Base-by-base conservation (phyloP, 2,888 invertebrate species). In the Stictocephala bisonia region DNA sequence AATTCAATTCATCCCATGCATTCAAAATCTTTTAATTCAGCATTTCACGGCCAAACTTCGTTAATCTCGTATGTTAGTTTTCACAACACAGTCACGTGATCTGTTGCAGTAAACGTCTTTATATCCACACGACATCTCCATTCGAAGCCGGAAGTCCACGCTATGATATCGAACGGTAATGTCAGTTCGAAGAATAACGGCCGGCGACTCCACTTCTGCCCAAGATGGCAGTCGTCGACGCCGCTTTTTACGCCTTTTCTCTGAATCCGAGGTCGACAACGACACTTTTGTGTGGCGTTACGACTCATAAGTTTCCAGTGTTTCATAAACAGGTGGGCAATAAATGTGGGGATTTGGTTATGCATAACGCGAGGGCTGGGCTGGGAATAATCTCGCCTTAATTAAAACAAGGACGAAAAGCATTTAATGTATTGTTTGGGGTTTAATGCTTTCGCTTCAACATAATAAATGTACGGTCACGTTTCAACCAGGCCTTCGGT, bases 281-380 rank as follows among this genome's bases (percentile, higher is more conserved):
- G 68, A 69, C 69, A 69, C 69, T 40, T 69, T 69, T 69, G 29
- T 53, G 3, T 26, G 26, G 26, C 51, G 24, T 51, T 24, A 53
- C 26, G 56, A 53, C 69, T 69, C 69, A 40, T 69, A 53, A 69
- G 51, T 53, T 53, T 69, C 53, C 56, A 53, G 35, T 24, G 51
- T 51, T 69, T 69, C 69, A 53, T 69, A 69, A 69, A 69, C 60
- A 60, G 60, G 56, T 56, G 56, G 56, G 22, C 60, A 35, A 60
- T 60, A 60, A 60, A 60, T 9, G 13, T 7, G 27, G 13, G 20
- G 60, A 40, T 40, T 60, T 27, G 60, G 60, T 60, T 60, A 29
- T 60, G 60, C 60, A 60, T 60, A 20, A n/a, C n/a, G n/a, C n/a
- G n/a, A 1, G 40, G 1, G 20, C 18, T 9, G 60, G 22, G 20